A percentile compares a stretch with the other conserved stretches of the same genome.
phyloP scores from a whole-genome alignment of 2,797 vertebrate species.

The Hoplostethus mediterraneus region DNA sequence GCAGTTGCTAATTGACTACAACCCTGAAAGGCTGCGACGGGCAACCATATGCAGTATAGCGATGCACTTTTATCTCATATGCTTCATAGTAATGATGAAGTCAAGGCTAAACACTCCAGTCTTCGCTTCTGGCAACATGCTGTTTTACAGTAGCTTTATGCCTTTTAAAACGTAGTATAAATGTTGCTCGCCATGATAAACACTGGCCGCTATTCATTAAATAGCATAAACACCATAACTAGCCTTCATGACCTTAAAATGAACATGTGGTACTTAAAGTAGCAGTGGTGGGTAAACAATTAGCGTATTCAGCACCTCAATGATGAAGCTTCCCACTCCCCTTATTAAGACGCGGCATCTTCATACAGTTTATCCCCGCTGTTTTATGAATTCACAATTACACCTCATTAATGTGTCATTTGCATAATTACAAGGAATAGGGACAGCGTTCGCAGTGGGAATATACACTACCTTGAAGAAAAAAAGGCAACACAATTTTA shows the following conservation, averaged over 20 bases:
- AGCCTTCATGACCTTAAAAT: conserved; percentile 75
- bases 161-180: conserved; percentile 69
- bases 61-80: conserved; percentile 46
- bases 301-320: conserved; percentile 78
- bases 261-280: conserved; percentile 81
- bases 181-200: conserved; percentile 68
- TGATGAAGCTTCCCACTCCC: conserved; percentile 80
- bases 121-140: conserved; percentile 23
- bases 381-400: conserved; percentile 90
- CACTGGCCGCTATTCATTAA: conserved; percentile 74
- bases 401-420: conserved; percentile 89
- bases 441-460: conserved; percentile 83
- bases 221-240: conserved; percentile 75
- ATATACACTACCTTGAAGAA: conserved; percentile 68
- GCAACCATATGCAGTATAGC: conserved; percentile 38
- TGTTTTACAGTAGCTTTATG: conserved; percentile 52
- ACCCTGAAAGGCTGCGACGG: conserved; percentile 23
- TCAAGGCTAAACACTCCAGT: conserved; percentile 38
- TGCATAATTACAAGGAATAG: conserved; percentile 88
- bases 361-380: conserved; percentile 87
- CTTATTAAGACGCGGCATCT: conserved; percentile 83
- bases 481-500: conserved; percentile 43
- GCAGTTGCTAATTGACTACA: conserved; percentile 42
- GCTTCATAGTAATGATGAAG: conserved; percentile 29
- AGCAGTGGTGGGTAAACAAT: conserved; percentile 88